Conservation (phyloP, 2,888 invertebrate genomes). For the Melanotus villosus region DNA sequence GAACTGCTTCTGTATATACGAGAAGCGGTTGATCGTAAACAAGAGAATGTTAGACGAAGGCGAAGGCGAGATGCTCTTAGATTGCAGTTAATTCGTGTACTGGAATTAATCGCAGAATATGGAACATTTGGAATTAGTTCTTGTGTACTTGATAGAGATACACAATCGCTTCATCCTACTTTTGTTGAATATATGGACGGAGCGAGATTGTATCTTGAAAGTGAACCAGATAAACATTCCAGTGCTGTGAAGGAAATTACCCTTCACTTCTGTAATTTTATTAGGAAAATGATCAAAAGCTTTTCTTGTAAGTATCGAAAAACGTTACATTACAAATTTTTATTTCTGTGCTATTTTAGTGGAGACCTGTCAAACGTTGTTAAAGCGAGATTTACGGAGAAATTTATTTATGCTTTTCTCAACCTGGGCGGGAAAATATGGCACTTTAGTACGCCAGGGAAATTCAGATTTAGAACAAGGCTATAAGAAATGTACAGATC, state of each 20-base stretch:
- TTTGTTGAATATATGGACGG: conserved; percentile 97
- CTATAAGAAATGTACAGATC: conserved; percentile 66
- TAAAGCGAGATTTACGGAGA: conserved; percentile 89
- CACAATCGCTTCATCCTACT: conserved; percentile 86
- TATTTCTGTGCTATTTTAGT: conserved; percentile 74
- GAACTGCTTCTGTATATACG: conserved; percentile 92
- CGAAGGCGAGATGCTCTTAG: conserved; percentile 93
- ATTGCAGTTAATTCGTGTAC: conserved; percentile 90
- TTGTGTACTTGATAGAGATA: conserved; percentile 86
- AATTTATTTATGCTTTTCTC: conserved; percentile 93
- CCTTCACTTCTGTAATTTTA: conserved; percentile 94
- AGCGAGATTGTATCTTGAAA: conserved; percentile 90
- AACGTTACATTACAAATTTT: no score
- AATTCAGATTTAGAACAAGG: conserved; percentile 51
- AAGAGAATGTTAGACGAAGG: conserved; percentile 95
- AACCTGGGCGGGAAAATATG: conserved; percentile 93
- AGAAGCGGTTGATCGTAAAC: conserved; percentile 97
- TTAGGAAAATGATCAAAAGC: conserved; percentile 93
- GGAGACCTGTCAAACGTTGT: conserved; percentile 86
- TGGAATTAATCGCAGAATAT: conserved; percentile 93
- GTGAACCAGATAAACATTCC: conserved; percentile 94
- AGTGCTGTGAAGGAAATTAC: conserved; percentile 90
- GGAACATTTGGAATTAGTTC: conserved; percentile 90
- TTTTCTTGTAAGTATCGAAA: conserved; percentile 83
- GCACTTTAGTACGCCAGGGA: conserved; percentile 73